Percentiles rank a stretch among this genome's conserved stretches.
phyloP scores from a whole-genome alignment of 37 sponge, comb jelly and placozoan genomes.

The Axinella damicornis region DNA sequence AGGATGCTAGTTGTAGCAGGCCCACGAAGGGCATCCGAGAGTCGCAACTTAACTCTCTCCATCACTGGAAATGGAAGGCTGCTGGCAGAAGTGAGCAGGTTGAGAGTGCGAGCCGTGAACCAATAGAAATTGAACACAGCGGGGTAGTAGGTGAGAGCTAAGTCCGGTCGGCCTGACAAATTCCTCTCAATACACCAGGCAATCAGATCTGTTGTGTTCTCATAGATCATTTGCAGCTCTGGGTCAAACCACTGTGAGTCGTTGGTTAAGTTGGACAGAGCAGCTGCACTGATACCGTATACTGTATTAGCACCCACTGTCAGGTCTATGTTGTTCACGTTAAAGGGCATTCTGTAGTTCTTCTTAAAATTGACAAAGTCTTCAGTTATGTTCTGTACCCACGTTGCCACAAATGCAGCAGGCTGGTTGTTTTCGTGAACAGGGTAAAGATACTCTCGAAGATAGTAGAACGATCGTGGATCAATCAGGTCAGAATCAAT shows the following conservation, averaged over 20 bases:
- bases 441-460: constrained; percentile 46
- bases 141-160: constrained; percentile 67
- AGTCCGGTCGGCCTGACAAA: constrained; percentile 55
- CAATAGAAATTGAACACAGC: constrained; percentile 66
- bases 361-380: neutral
- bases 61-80: constrained; percentile 51
- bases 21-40: no score
- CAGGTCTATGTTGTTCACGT: constrained; percentile 63
- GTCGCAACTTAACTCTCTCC: no score
- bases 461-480: constrained; percentile 51
- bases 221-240: constrained; percentile 57
- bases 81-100: constrained; percentile 33
- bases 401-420: constrained; percentile 18
- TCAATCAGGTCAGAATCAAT: constrained; percentile 35
- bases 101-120: constrained; percentile 57
- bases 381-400: constrained; percentile 56
- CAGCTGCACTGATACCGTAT: constrained; percentile 55
- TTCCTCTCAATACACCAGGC: constrained; percentile 39
- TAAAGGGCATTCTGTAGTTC: constrained; percentile 40
- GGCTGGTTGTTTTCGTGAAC: neutral
- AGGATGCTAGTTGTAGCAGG: no score
- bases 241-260: constrained; percentile 55
- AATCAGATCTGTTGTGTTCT: constrained; percentile 50
- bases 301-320: constrained; percentile 53
- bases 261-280: no score